A percentile compares a stretch with the other conserved stretches of the same genome.
Conservation (phyloP, 2,797 vertebrate species). For the Pseudopleuronectes americanus region DNA sequence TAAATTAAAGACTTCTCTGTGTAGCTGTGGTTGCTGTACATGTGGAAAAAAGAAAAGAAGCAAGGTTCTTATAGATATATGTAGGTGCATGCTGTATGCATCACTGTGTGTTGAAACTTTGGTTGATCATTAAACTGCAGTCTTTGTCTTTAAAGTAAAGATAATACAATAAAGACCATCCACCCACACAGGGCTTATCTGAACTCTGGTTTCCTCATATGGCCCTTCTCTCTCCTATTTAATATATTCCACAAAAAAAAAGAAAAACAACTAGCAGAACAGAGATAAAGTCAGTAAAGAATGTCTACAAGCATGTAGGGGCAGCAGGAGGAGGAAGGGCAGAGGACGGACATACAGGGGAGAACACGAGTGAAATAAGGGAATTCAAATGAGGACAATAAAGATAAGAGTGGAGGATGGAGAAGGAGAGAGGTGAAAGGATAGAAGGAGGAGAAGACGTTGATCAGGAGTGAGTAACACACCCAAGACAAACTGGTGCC, state of each 20-base stretch:
- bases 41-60: neutral
- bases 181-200: neutral
- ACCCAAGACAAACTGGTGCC: slow-evolving; percentile 47
- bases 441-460: neutral
- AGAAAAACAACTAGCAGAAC: no score
- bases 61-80: neutral
- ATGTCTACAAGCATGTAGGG: neutral
- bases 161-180: neutral
- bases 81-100: neutral
- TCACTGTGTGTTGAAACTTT: neutral
- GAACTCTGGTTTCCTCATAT: neutral
- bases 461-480: slow-evolving; percentile 28
- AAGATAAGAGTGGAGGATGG: neutral
- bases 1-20: no score
- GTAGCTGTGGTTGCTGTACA: no score
- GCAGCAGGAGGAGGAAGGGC: neutral
- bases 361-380: neutral
- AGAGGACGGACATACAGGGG: neutral
- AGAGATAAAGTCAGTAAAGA: neutral
- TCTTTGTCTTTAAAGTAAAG: neutral
- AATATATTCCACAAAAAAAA: neutral
- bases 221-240: no score
- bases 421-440: slow-evolving; percentile 9
- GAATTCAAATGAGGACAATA: neutral
- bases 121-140: neutral